Evolutionary conservation across 2,888 invertebrate genomes (phyloP), one percentile per base, ranked within the genome.

Genomic region (Spilarctia lutea): DNA sequence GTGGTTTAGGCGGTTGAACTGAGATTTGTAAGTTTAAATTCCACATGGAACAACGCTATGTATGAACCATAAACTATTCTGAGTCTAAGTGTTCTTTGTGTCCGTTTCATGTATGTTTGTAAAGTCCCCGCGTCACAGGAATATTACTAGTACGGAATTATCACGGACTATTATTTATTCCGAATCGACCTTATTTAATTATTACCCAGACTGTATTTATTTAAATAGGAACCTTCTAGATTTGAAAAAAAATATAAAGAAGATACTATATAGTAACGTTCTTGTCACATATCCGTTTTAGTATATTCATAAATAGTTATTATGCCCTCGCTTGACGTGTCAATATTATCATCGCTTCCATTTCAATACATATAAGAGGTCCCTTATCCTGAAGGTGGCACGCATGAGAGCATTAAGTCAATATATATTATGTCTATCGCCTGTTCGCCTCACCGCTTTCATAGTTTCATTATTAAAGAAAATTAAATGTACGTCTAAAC

Each of bases 321-420:
- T 27, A 13, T 60, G 60, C 60, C 27, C 27, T 27, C 60, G 60
- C 27, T 45, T 10, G 8, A 48, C 30, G 3, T 30, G 30, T 68
- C 45, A 48, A 45, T 68, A 68, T 48, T 45, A 68, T 68, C 30
- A 20, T 48, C 30, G 10, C 45, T 68, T 48, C 68, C 20, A 48
- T 68, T 45, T 68, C 45, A 68, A 42, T 68, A 45, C 68, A 30
- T 48, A 45, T 68, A 30, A 30, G 42, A 42, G 30, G 27, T 10
- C 35, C 60, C 39, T 20, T 52, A 68, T 68, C 30, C 45, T 30
- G 45, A 20, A 30, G 30, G 30, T 68, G 45, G 68, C 52, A 52
- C 68, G 60, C 70, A 70, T 70, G 45, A 68, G 35, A 33, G 60
- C 70, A 70, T 60, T 16, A 18, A n/a, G 39, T 70, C n/a, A 60